Evolutionary conservation across 2,797 vertebrate species (phyloP).

Genomic region (Danio kyathit): DNA sequence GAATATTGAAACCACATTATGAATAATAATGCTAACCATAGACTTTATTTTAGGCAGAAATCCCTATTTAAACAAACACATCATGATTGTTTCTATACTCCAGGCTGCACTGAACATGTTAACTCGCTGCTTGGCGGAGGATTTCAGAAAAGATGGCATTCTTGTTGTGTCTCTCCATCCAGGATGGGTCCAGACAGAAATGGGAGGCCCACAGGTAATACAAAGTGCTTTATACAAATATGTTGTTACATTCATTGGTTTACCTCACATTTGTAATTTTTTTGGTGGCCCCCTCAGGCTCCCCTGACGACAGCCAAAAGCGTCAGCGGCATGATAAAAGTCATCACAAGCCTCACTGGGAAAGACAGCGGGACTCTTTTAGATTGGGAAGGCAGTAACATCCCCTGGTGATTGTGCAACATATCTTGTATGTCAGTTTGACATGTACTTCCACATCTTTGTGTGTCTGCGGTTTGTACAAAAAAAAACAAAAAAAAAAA

Average conservation of each 20-base stretch:
- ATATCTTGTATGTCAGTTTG: neutral
- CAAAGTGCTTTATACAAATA: neutral
- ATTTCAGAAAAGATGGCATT: slow-evolving; percentile 67
- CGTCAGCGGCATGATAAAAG: slow-evolving; percentile 57
- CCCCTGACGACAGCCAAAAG: slow-evolving; percentile 63
- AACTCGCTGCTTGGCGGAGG: slow-evolving; percentile 70
- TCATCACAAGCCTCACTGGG: slow-evolving; percentile 54
- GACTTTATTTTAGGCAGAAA: neutral
- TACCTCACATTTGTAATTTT: slow-evolving; percentile 1
- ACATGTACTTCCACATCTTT: slow-evolving; percentile 14
- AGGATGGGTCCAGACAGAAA: slow-evolving; percentile 73
- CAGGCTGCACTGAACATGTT: slow-evolving; percentile 76
- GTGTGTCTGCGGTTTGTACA: slow-evolving; percentile 26
- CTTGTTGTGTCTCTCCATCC: slow-evolving; percentile 72
- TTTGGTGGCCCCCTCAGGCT: slow-evolving; percentile 61
- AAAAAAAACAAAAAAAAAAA: too few relatives aligned
- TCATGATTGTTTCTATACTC: neutral
- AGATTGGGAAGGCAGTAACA: slow-evolving; percentile 49
- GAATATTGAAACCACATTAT: too few relatives aligned
- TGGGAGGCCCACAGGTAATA: slow-evolving; percentile 70
- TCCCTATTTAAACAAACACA: neutral
- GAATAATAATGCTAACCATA: too few relatives aligned
- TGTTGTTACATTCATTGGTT: neutral
- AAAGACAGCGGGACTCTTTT: slow-evolving; percentile 65
- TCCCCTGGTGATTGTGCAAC: slow-evolving; percentile 50